A percentile compares a stretch with the other conserved stretches of the same genome.
These are phyloP conservation scores for Cotesia glomerata DNA, from an alignment of 1,140 invertebrate species.

Conservation along the genomic window DNA sequence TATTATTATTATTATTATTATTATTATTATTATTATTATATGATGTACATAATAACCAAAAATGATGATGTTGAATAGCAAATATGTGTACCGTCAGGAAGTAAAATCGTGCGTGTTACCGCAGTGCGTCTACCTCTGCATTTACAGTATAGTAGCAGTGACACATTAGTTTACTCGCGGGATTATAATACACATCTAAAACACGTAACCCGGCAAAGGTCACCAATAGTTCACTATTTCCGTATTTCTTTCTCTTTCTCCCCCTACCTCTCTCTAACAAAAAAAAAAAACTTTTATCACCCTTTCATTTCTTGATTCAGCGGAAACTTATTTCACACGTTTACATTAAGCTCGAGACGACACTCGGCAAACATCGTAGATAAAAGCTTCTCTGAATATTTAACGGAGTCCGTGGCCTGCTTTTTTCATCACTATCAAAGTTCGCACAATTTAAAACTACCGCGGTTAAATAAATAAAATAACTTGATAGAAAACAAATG, in stretches of 20 bases:
- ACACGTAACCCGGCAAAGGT: no score
- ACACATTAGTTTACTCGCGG: conserved; percentile 20
- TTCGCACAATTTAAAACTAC: no score
- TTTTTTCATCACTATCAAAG: not conserved
- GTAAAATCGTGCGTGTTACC: conserved; percentile 42
- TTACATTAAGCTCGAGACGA: conserved; percentile 12
- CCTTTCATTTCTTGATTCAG: no score
- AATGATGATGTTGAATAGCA: conserved; percentile 27
- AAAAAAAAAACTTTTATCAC: no score
- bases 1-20: not conserved
- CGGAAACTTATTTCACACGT: conserved; percentile 6
- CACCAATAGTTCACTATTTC: no score
- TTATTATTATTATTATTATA: not conserved
- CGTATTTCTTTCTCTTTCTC: no score
- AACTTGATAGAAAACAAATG: no score
- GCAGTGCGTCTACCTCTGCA: conserved; percentile 36
- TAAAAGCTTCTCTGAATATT: conserved; percentile 22
- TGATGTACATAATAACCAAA: not conserved
- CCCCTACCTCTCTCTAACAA: no score
- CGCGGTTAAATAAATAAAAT: not conserved
- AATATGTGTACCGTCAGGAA: conserved; percentile 18
- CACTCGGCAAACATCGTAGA: conserved; percentile 11
- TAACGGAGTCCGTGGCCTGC: conserved; percentile 3
- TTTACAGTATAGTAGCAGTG: conserved; percentile 14
- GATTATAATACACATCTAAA: not conserved